Evolutionary conservation across 2,888 invertebrate species (phyloP).

Genomic region (Agrochola lychnidis): DNA sequence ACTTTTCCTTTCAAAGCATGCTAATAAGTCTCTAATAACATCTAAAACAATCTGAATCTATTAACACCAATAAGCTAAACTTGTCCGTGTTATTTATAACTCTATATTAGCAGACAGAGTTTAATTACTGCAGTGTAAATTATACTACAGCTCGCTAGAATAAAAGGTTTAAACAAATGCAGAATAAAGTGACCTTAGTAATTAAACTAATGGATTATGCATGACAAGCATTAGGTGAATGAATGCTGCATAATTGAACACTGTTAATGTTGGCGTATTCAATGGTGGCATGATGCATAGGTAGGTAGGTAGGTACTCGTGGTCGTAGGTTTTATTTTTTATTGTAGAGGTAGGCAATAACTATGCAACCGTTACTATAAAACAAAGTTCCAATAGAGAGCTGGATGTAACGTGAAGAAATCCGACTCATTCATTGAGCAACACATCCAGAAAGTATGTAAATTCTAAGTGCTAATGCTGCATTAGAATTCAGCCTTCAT

Average conservation of each 20-base stretch:
- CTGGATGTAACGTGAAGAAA: background rate
- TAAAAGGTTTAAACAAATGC: slow-evolving; percentile 15
- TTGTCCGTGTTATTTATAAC: slow-evolving; percentile 16
- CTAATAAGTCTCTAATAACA: background rate
- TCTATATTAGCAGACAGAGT: slow-evolving; percentile 1
- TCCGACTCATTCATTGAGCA: background rate
- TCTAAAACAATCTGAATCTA: slow-evolving; percentile 1
- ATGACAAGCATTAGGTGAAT: slow-evolving; percentile 26
- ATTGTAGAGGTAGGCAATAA: background rate
- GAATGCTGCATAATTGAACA: slow-evolving; percentile 49
- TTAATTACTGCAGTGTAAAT: slow-evolving; percentile 29
- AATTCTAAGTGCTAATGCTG: slow-evolving; percentile 4
- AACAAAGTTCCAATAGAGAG: background rate
- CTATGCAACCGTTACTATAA: background rate
- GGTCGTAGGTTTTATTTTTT: slow-evolving; percentile 6
- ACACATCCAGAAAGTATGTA: slow-evolving; percentile 9
- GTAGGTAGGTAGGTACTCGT: background rate
- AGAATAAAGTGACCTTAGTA: slow-evolving; percentile 41
- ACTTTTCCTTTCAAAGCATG: background rate
- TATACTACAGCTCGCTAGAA: background rate
- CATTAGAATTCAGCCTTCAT: slow-evolving; percentile 11
- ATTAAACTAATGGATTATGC: slow-evolving; percentile 50
- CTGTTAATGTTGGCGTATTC: slow-evolving; percentile 4
- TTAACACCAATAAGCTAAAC: slow-evolving; percentile 17
- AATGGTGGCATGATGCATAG: slow-evolving; percentile 7